These are phyloP conservation scores for Rhombomys opimus DNA, from an alignment of 2,113 vertebrate genomes.

Conservation along the genomic window DNA sequence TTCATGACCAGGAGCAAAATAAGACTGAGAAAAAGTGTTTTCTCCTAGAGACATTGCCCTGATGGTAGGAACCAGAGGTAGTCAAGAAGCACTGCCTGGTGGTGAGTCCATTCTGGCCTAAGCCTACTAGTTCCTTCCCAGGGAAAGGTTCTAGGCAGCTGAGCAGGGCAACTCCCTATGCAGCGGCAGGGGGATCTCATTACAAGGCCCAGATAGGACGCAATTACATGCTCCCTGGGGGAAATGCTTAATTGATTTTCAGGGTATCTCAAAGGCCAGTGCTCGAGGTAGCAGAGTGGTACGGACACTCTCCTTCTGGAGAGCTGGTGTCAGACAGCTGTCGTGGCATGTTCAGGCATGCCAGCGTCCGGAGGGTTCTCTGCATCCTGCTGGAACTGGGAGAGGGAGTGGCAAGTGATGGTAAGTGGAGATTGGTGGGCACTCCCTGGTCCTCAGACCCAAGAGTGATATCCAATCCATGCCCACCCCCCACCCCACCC, in stretches of 20 bases:
- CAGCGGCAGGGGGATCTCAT: conserved; percentile 84
- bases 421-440: background rate
- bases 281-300: conserved; percentile 69
- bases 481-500: too few species aligned
- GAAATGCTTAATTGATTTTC: conserved; percentile 88
- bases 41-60: conserved; percentile 18
- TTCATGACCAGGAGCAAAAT: background rate
- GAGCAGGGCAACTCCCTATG: conserved; percentile 80
- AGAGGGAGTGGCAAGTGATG: background rate
- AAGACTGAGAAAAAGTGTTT: background rate
- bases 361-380: background rate
- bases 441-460: background rate
- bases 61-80: conserved; percentile 75
- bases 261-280: conserved; percentile 83
- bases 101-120: conserved; percentile 83
- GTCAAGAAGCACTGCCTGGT: conserved; percentile 73
- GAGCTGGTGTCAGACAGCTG: background rate
- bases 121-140: conserved; percentile 86
- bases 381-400: background rate
- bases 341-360: background rate
- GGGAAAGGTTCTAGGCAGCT: conserved; percentile 87
- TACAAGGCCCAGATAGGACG: conserved; percentile 85
- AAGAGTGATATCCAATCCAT: background rate
- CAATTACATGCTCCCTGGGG: conserved; percentile 87
- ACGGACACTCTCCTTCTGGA: background rate